phyloP scores from a whole-genome alignment of 2,113 vertebrate genomes.

The Ceyx cyanopectus region DNA sequence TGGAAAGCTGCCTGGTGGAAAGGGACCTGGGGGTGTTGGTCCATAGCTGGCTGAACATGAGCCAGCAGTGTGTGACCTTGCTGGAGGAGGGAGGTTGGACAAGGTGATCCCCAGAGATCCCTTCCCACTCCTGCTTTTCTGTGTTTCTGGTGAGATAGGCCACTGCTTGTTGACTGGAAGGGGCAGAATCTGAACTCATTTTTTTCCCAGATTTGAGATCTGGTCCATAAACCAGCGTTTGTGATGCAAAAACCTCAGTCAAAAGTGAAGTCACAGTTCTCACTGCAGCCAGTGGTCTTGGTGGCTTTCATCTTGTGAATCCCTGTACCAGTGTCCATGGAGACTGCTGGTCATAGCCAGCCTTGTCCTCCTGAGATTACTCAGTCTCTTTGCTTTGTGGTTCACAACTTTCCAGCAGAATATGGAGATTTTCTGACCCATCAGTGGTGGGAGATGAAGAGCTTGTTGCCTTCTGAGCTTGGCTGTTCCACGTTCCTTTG shows the following conservation, averaged over 20 bases:
- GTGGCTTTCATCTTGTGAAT: neutral
- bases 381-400: neutral
- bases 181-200: neutral
- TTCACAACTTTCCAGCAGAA: neutral
- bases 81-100: neutral
- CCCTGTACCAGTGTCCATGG: fast-evolving
- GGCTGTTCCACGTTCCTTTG: fast-evolving
- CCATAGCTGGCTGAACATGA: no score
- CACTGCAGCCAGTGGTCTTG: fast-evolving
- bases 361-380: neutral
- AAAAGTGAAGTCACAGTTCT: neutral
- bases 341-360: neutral
- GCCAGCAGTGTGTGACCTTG: neutral
- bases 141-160: neutral
- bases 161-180: neutral
- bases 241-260: neutral
- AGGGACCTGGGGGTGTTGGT: no score
- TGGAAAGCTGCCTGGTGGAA: no score
- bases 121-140: neutral
- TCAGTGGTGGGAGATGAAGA: neutral
- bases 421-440: neutral
- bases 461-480: neutral
- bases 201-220: neutral
- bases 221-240: neutral
- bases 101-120: neutral